These are phyloP conservation scores for Agraylea sexmaculata DNA, from an alignment of 1,140 invertebrate genomes.

Conservation along the genomic window DNA sequence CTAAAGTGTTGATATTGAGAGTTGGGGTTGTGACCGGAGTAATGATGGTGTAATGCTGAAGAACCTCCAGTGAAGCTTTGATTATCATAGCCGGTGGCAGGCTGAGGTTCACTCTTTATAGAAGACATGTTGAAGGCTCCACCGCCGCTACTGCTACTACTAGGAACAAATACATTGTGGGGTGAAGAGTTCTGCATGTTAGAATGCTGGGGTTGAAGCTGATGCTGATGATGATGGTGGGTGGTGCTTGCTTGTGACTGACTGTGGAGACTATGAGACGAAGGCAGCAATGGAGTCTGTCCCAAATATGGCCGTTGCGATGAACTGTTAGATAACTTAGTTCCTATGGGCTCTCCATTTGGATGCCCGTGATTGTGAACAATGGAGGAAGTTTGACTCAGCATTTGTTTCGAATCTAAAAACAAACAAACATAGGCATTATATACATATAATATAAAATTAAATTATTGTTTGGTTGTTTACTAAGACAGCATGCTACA, in stretches of 20 bases:
- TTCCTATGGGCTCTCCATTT: constrained; percentile 10
- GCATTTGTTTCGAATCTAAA: constrained; percentile 25
- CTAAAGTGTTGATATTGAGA: constrained; percentile 20
- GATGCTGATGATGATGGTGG: constrained; percentile 19
- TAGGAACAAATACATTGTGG: constrained; percentile 15
- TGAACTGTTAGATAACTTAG: constrained; percentile 22
- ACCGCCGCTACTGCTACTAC: constrained; percentile 15
- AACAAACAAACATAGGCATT: constrained; percentile 15
- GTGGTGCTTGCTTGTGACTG: constrained; percentile 19
- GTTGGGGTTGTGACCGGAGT: constrained; percentile 30
- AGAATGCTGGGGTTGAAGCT: constrained; percentile 22
- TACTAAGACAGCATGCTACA: no score
- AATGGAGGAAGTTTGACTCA: constrained; percentile 20
- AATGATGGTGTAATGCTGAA: constrained; percentile 22
- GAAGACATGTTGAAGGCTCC: constrained; percentile 16
- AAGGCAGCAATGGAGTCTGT: constrained; percentile 37
- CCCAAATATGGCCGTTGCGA: constrained; percentile 35
- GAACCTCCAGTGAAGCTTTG: constrained; percentile 27
- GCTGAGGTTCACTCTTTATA: constrained; percentile 38
- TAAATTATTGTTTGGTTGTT: no score
- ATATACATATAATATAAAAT: constrained; percentile 3
- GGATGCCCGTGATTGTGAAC: constrained; percentile 21
- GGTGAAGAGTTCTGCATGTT: constrained; percentile 10
- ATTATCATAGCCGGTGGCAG: constrained; percentile 25
- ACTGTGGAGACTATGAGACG: constrained; percentile 22